Evolutionary conservation across 2,888 invertebrate genomes (phyloP).

Genomic region (Nowickia ferox): DNA sequence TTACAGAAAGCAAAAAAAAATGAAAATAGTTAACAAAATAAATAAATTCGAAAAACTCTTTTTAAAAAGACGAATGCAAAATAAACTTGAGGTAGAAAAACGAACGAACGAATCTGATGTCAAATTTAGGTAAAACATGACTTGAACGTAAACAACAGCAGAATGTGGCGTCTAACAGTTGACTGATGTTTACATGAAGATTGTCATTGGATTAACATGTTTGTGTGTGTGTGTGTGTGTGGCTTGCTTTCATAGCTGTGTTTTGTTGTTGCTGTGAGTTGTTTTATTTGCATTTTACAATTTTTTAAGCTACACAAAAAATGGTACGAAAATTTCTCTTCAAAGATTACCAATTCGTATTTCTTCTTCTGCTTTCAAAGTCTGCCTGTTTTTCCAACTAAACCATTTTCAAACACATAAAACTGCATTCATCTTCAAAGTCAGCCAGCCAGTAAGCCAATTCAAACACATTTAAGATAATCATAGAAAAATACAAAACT

Average conservation of each 20-base stretch:
- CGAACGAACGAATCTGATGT: constrained; percentile 62
- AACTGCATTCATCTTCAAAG: background rate
- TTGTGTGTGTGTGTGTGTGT: constrained; percentile 29
- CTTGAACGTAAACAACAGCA: constrained; percentile 65
- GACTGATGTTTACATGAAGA: constrained; percentile 82
- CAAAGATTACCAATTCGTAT: constrained; percentile 46
- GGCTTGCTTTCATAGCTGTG: constrained; percentile 40
- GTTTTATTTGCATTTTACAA: constrained; percentile 64
- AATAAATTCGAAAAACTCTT: constrained; percentile 67
- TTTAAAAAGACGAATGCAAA: constrained; percentile 38
- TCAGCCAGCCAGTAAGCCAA: constrained; percentile 15
- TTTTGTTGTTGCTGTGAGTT: constrained; percentile 46
- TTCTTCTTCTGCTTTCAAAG: constrained; percentile 6
- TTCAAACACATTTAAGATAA: constrained; percentile 59
- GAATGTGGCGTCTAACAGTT: constrained; percentile 76
- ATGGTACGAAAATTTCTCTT: constrained; percentile 56
- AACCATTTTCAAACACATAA: constrained; percentile 16
- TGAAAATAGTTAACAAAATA: constrained; percentile 32
- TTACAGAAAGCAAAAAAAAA: constrained; percentile 37
- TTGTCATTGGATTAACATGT: constrained; percentile 78
- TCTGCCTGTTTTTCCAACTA: constrained; percentile 7
- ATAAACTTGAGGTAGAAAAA: constrained; percentile 16
- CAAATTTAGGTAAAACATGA: constrained; percentile 70
- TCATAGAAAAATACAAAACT: constrained; percentile 68
- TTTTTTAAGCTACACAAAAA: constrained; percentile 43